Evolutionary conservation across 2,797 vertebrate species (phyloP), one percentile per base, ranked within the genome.

Genomic region (Peromyscus aztecus): DNA sequence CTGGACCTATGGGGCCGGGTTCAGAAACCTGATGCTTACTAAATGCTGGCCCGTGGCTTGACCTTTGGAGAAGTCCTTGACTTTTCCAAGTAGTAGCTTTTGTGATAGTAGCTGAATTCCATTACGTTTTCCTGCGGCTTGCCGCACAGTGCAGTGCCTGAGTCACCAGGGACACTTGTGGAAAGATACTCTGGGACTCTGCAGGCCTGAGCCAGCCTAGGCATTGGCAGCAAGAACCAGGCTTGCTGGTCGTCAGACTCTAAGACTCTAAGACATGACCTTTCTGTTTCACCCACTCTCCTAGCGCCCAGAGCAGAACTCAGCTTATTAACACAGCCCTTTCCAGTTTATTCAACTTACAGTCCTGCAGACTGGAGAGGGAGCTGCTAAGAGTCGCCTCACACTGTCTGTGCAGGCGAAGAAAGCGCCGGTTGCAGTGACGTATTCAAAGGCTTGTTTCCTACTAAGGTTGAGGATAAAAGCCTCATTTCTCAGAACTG

Each of bases 271-370:
- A n/a, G n/a, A 23, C n/a, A 21, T 14, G 37, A 4, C 46, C 24
- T 65, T 63, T 27, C 49, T 46, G 11, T n/a, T 19, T 2, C 29
- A 14, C 19, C 59, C 46, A 4, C 59, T 11, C 4, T 40, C 21
- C 57, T 80, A 59, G n/a, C 3, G 4, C 91, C 52, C n/a, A 21
- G 89, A 46, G 13, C 59, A 59, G 43, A 76, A n/a, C 83, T 59
- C 9, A 0, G 43, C 57, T 2, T 9, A 12, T 0, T 37, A 43
- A 1, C 6, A 5, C 0, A 21, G 81, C 43, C 3, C 89, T 71
- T 37, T 17, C 17, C 19, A 37, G 4, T 61, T 55, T 34, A 11
- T 23, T 92, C 55, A 23, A 3, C 34, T 31, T 67, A 67, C 77
- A 78, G n/a, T n/a, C 10, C 17, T 27, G 49, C 52, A 29, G 46